Conservation (phyloP, 1,140 invertebrate genomes). For the Eueides isabella region DNA sequence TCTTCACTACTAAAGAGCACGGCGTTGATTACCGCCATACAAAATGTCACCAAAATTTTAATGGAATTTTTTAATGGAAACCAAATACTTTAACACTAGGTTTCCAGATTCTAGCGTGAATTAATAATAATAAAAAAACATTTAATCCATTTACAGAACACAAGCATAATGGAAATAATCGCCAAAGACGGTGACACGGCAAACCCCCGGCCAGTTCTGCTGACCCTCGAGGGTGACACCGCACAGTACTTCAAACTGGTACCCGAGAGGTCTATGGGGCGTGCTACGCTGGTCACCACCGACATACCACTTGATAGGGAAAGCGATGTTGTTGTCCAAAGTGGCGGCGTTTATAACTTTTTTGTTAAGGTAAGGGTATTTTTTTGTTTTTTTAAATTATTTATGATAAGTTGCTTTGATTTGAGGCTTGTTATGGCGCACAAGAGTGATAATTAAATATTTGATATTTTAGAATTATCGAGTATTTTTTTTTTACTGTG, state of each 20-base stretch:
- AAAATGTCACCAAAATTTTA: too few relatives aligned
- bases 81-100: too few relatives aligned
- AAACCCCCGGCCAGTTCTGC: constrained; percentile 85
- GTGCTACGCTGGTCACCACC: constrained; percentile 84
- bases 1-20: too few relatives aligned
- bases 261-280: constrained; percentile 76
- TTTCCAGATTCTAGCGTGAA: too few relatives aligned
- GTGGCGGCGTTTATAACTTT: constrained; percentile 91
- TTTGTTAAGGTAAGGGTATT: constrained; percentile 82
- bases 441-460: too few relatives aligned
- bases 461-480: too few relatives aligned
- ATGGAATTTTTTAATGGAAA: too few relatives aligned
- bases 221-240: constrained; percentile 87
- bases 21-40: too few relatives aligned
- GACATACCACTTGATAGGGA: constrained; percentile 88
- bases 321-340: constrained; percentile 87
- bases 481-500: too few relatives aligned
- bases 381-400: not conserved
- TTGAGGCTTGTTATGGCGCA: too few relatives aligned
- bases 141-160: constrained; percentile 49
- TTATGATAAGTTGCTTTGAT: too few relatives aligned
- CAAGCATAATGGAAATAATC: constrained; percentile 85
- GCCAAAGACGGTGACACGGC: constrained; percentile 91
- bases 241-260: constrained; percentile 87
- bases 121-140: too few relatives aligned